These are phyloP conservation scores for Gryllus bimaculatus DNA, from an alignment of 1,140 invertebrate species.

Conservation along the genomic window DNA sequence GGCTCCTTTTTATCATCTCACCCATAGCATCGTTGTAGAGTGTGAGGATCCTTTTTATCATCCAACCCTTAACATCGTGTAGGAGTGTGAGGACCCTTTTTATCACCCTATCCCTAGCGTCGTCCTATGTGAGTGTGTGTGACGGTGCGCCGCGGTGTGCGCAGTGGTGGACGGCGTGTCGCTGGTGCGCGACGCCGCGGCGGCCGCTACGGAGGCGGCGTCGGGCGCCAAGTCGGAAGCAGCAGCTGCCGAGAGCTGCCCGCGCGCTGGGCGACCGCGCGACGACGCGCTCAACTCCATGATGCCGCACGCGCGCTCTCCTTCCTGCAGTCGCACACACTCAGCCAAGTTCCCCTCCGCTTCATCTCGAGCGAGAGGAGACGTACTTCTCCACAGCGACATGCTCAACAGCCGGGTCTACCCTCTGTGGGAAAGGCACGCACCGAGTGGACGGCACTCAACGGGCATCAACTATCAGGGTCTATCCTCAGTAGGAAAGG, in stretches of 20 bases:
- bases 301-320: constrained; percentile 58
- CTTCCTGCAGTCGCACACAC: constrained; percentile 65
- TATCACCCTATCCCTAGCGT: too few species aligned
- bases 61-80: too few species aligned
- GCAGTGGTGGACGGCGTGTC: too few species aligned
- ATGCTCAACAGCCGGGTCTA: too few species aligned
- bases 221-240: constrained; percentile 40
- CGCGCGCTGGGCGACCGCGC: constrained; percentile 54
- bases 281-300: constrained; percentile 64
- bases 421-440: too few species aligned
- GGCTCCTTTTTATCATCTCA: too few species aligned
- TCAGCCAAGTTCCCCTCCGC: constrained; percentile 66
- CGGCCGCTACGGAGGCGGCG: constrained; percentile 27
- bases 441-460: too few species aligned
- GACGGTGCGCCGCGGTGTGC: constrained; percentile 44
- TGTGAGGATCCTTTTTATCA: too few species aligned
- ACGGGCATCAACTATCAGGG: too few species aligned
- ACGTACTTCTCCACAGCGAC: constrained; percentile 62
- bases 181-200: constrained; percentile 28
- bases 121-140: constrained; percentile 52
- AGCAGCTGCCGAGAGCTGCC: constrained; percentile 46
- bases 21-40: too few species aligned
- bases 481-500: too few species aligned
- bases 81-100: too few species aligned
- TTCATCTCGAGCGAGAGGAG: constrained; percentile 72